Evolutionary conservation across 2,888 invertebrate genomes (phyloP), one percentile per base, ranked within the genome.

Genomic region (Epiblema foenella): DNA sequence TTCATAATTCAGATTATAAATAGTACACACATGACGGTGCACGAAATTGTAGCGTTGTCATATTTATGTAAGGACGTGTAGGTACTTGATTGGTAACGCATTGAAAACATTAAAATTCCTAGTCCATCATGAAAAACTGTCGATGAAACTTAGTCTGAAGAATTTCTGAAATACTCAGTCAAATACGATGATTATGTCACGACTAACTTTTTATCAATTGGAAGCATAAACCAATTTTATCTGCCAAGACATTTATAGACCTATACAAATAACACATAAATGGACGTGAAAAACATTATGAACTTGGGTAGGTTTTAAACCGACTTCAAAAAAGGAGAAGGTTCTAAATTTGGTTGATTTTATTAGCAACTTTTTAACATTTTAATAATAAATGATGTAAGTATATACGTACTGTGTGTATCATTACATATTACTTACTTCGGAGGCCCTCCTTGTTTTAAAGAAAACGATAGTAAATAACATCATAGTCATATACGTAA

Each of bases 381-480:
- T 20, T 33, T 37, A 51, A 33, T 51, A 8, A 62, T 51, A 58
- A 0, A 12, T 33, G 33, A n/a, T 46, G 49, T 51, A 49, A n/a
- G 49, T n/a, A 62, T 17, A 62, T 58, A 17, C 20, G 18, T 42
- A n/a, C 33, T 33, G 17, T 62, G 33, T n/a, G 56, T 20, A 52
- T 29, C n/a, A n/a, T n/a, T n/a, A n/a, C n/a, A n/a, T n/a, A n/a
- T n/a, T n/a, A n/a, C n/a, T 52, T 46, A 62, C 62, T 33, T n/a
- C 33, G 37, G 57, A 42, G 37, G 49, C 57, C 51, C 57, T 63
- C 57, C 49, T 39, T 51, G 17, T 64, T 24, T 39, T n/a, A 52
- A 69, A 29, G 46, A 62, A 68, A 68, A 62, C 29, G 15, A 51
- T 52, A 52, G 39, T 58, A 58, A 69, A 42, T 58, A 52, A 69